Evolutionary conservation across 1,140 invertebrate species (phyloP).

Genomic region (Penaeus chinensis): DNA sequence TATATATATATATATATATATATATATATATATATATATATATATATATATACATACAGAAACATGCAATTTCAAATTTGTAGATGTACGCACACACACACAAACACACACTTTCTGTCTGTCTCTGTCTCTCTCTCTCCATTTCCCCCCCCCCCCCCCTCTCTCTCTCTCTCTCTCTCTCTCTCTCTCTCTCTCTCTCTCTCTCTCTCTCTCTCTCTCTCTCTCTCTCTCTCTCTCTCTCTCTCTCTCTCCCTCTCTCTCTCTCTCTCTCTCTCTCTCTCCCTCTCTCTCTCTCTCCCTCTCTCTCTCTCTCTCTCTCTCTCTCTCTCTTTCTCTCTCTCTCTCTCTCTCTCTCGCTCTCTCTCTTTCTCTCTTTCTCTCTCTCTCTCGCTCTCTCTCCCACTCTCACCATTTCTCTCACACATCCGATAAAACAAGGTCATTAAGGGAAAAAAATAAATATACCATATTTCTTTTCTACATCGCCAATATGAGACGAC

Average conservation of each 20-base stretch:
- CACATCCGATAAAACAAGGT: neutral
- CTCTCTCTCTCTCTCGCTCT: neutral
- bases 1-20: neutral
- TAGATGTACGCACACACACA: neutral
- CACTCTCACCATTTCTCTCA: neutral
- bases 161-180: neutral
- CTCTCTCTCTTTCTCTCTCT: neutral
- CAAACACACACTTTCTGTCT: neutral
- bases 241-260: neutral
- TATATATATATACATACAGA: neutral
- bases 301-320: neutral
- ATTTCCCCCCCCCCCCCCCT: neutral
- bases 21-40: conserved; percentile 5
- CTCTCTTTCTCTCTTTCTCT: neutral
- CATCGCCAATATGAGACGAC: no score
- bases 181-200: no score
- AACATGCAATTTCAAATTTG: neutral
- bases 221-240: neutral
- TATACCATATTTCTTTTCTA: no score
- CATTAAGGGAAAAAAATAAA: no score
- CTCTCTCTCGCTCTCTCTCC: neutral
- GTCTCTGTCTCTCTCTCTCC: neutral
- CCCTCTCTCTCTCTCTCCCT: no score
- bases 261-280: neutral
- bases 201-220: neutral